phyloP scores from a whole-genome alignment of 2,797 vertebrate genomes.

The Orientallactaga sibirica region DNA sequence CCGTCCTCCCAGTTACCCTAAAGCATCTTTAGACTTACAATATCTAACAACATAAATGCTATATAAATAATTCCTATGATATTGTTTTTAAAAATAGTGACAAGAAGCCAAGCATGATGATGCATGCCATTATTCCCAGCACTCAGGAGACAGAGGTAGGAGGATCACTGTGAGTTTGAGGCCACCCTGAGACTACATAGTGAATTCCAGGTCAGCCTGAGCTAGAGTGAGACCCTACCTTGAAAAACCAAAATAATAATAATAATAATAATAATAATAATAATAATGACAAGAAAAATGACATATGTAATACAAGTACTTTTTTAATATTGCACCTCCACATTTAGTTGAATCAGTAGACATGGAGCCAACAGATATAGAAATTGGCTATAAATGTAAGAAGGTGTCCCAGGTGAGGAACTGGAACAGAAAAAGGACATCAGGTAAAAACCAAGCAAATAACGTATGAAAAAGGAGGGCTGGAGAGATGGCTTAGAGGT shows the following conservation, averaged over 20 bases:
- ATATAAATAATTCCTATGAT: not conserved
- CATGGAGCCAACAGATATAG: not conserved
- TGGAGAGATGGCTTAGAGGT: too few relatives aligned
- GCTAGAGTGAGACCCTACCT: too few relatives aligned
- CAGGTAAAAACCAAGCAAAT: too few relatives aligned
- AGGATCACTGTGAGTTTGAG: too few relatives aligned
- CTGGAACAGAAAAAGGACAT: not conserved
- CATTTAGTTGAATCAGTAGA: not conserved
- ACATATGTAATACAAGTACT: not conserved
- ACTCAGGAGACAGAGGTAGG: not conserved
- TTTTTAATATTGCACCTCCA: not conserved
- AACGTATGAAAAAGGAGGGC: too few relatives aligned
- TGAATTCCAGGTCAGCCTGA: too few relatives aligned
- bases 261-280: too few relatives aligned
- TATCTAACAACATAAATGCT: not conserved
- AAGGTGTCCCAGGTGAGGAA: not conserved
- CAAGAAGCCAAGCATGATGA: too few relatives aligned
- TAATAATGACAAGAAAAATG: not conserved
- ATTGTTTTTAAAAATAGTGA: not conserved
- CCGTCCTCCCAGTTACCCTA: not conserved
- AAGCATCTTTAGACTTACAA: not conserved
- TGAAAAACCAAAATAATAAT: too few relatives aligned
- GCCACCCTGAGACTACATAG: too few relatives aligned
- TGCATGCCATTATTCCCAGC: too few relatives aligned
- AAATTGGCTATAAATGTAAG: not conserved